Evolutionary conservation across 2,888 invertebrate species (phyloP).

Genomic region (Thysanoteuthis rhombus): DNA sequence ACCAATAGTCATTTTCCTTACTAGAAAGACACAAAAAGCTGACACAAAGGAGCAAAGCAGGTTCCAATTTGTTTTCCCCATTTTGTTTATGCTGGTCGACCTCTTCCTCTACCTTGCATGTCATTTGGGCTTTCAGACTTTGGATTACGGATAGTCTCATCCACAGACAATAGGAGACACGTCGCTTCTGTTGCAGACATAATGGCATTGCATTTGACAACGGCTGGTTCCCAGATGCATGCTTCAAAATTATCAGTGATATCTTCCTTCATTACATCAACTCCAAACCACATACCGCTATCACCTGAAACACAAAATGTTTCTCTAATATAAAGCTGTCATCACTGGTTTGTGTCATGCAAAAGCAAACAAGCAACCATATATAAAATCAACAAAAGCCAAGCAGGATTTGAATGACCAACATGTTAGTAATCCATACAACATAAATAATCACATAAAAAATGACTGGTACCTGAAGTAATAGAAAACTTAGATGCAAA

Average conservation of each 20-base stretch:
- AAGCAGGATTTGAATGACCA: too few relatives aligned
- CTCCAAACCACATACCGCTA: conserved; percentile 91
- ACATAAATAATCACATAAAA: too few relatives aligned
- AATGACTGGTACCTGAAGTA: too few relatives aligned
- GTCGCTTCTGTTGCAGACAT: conserved; percentile 95
- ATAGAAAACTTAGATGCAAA: too few relatives aligned
- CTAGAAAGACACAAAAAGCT: background rate
- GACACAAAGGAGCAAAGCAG: background rate
- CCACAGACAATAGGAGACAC: conserved; percentile 93
- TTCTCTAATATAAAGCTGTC: too few relatives aligned
- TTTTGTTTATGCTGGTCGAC: conserved; percentile 40
- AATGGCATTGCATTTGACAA: conserved; percentile 95
- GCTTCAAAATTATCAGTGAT: conserved; percentile 91
- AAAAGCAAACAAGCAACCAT: too few relatives aligned
- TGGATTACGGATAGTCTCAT: conserved; percentile 87
- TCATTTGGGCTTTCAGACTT: conserved; percentile 43
- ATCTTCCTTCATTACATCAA: conserved; percentile 93
- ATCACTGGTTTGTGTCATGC: too few relatives aligned
- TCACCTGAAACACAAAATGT: too few relatives aligned
- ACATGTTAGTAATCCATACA: too few relatives aligned
- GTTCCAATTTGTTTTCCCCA: too few relatives aligned
- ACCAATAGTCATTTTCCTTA: background rate
- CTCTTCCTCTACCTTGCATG: conserved; percentile 54
- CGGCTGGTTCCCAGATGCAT: conserved; percentile 97
- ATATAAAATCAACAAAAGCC: too few relatives aligned